Percentiles rank a stretch among this genome's conserved stretches.
phyloP scores from a whole-genome alignment of 2,888 invertebrate species.

The Eristalis intricaria region DNA sequence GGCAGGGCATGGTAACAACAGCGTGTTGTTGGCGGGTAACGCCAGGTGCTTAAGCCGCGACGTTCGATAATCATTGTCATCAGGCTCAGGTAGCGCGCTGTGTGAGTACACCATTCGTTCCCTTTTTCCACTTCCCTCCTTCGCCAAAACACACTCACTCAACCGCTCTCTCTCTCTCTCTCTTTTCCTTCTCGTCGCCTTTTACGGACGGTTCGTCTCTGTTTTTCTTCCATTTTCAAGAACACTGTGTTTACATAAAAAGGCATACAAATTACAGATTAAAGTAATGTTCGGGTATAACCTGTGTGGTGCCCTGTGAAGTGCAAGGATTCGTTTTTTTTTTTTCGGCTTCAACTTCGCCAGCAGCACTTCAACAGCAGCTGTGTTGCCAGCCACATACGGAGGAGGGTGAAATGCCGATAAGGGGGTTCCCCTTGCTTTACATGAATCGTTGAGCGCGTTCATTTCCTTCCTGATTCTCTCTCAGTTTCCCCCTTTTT shows the following conservation, averaged over 20 bases:
- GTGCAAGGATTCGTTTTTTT: slow-evolving; percentile 44
- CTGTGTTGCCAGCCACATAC: slow-evolving; percentile 1
- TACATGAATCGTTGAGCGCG: slow-evolving; percentile 35
- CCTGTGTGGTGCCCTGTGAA: slow-evolving; percentile 42
- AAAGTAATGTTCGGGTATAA: slow-evolving; percentile 51
- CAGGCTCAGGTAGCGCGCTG: slow-evolving; percentile 48
- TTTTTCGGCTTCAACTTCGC: not conserved
- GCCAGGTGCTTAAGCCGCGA: slow-evolving; percentile 55
- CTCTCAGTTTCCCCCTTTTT: slow-evolving; percentile 6
- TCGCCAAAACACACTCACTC: not conserved
- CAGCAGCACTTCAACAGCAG: not conserved
- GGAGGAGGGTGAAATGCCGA: slow-evolving; percentile 24
- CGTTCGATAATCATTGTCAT: slow-evolving; percentile 62
- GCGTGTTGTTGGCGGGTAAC: slow-evolving; percentile 54
- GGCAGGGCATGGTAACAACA: slow-evolving; percentile 29
- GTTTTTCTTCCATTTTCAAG: slow-evolving; percentile 32
- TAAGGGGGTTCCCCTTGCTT: slow-evolving; percentile 38
- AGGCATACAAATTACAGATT: slow-evolving; percentile 64
- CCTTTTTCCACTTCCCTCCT: not conserved
- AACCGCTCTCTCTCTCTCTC: not conserved
- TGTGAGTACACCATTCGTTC: slow-evolving; percentile 31
- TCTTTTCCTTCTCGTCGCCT: not conserved
- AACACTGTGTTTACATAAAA: slow-evolving; percentile 57
- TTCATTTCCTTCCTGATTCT: slow-evolving; percentile 61
- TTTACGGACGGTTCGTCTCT: not conserved